phyloP scores from a whole-genome alignment of 1,140 invertebrate genomes.

The Temnothorax longispinosus region DNA sequence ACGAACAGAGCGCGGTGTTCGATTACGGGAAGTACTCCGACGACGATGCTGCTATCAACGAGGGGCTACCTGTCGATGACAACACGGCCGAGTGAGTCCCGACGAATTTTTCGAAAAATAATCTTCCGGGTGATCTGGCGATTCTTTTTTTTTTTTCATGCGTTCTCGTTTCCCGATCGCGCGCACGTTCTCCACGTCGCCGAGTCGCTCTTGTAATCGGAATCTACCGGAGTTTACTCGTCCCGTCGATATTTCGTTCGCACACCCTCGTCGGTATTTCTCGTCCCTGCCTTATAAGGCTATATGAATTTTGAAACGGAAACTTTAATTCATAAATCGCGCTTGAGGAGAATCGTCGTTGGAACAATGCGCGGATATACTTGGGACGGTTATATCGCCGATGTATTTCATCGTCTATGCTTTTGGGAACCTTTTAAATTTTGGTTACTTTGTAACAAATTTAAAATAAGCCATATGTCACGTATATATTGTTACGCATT shows the following conservation, averaged over 20 bases:
- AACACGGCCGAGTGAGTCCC: conserved; percentile 78
- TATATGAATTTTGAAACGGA: conserved; percentile 79
- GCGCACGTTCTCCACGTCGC: not conserved
- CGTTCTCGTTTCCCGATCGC: too few relatives aligned
- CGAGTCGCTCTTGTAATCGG: not conserved
- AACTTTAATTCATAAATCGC: conserved; percentile 58
- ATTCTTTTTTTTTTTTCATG: too few relatives aligned
- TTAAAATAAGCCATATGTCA: conserved; percentile 18
- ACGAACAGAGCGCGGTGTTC: conserved; percentile 83
- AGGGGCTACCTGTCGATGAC: conserved; percentile 79
- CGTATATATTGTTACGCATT: not conserved
- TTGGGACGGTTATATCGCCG: not conserved
- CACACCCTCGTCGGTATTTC: conserved; percentile 26
- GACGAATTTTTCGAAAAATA: not conserved
- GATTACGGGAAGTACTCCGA: conserved; percentile 81
- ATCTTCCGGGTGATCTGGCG: too few relatives aligned
- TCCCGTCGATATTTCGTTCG: conserved; percentile 45
- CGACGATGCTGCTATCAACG: conserved; percentile 79
- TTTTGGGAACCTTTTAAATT: not conserved
- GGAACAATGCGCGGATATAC: not conserved
- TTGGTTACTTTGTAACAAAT: not conserved
- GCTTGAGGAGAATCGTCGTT: not conserved
- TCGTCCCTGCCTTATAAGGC: conserved; percentile 80
- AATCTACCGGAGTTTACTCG: not conserved
- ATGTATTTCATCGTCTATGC: not conserved